Percentiles rank a stretch among this genome's conserved stretches.
These are phyloP conservation scores for Tapirus indicus DNA, from an alignment of 2,797 vertebrate genomes.

Conservation along the genomic window DNA sequence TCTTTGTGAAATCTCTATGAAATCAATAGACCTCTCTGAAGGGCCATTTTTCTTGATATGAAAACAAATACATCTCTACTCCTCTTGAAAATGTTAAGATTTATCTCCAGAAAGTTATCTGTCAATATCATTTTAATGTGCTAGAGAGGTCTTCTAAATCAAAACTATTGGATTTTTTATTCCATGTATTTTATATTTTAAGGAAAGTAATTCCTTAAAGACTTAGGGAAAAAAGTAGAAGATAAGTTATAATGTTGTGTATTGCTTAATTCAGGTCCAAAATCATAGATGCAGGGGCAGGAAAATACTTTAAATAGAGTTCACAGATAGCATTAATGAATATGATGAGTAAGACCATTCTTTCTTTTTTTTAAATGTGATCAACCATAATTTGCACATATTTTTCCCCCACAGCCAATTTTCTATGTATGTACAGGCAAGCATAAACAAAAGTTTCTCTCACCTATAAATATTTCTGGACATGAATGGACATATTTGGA, in stretches of 20 bases:
- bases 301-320: background rate
- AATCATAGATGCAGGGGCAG: background rate
- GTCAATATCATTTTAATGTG: constrained; percentile 78
- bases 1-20: constrained; percentile 80
- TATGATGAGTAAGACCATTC: background rate
- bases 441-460: background rate
- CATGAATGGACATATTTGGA: background rate
- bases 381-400: background rate
- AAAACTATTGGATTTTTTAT: constrained; percentile 75
- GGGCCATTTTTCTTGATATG: constrained; percentile 72
- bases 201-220: constrained; percentile 76
- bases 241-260: background rate
- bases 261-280: background rate
- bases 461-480: background rate
- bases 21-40: constrained; percentile 82
- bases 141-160: constrained; percentile 65
- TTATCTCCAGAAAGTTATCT: constrained; percentile 81
- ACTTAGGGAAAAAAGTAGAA: background rate
- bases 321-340: background rate
- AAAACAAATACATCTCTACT: constrained; percentile 82
- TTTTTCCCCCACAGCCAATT: background rate
- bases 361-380: background rate
- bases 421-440: background rate
- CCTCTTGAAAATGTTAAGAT: constrained; percentile 74
- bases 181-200: constrained; percentile 73